Base-by-base conservation (phyloP, 2,797 vertebrate species). In the Clarias laeviceps region DNA sequence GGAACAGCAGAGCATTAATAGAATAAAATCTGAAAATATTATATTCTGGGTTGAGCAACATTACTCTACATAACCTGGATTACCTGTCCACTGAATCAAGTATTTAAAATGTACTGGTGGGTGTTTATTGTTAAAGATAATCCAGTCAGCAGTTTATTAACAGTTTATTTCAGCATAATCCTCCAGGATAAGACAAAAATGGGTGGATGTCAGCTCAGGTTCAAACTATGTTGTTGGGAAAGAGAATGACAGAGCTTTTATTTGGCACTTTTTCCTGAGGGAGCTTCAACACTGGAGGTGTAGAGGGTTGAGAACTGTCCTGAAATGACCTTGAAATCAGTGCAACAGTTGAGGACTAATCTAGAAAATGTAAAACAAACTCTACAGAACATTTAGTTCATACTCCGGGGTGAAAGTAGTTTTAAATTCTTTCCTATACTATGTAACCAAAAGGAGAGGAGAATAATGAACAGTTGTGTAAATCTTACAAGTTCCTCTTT, bases 51-150 rank as follows among this genome's bases (percentile, higher is more conserved):
- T 65, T 83, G 80, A 82, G 14, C 4, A 54, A 54, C 34, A 57
- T 83, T 27, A n/a, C 29, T 82, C 57, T 64, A n/a, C 61, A 61
- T 66, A 84, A 86, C 85, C 68, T 70, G 68, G 73, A 87, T 89
- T 87, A 88, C 79, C 37, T 83, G 72, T 72, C 56, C 56, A 32
- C 54, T 74, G 83, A 14, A 74, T 59, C 78, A 88, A 83, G 73
- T 18, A 17, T 87, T 85, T 61, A 29, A 37, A 70, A 27, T 88
- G 69, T 64, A 64, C 64, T 82, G 56, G 84, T 80, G 68, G 74
- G 50, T 83, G 87, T 89, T 81, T 87, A 70, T 83, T 73, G 56
- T 32, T 69, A 59, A 56, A 84, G 56, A 87, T 88, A 86, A 88
- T 88, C 84, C 86, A 78, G 57, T 77, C 83, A 79, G 54, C 40